Base-by-base conservation (phyloP, 2,113 vertebrate genomes). In the Tragelaphus strepsiceros region DNA sequence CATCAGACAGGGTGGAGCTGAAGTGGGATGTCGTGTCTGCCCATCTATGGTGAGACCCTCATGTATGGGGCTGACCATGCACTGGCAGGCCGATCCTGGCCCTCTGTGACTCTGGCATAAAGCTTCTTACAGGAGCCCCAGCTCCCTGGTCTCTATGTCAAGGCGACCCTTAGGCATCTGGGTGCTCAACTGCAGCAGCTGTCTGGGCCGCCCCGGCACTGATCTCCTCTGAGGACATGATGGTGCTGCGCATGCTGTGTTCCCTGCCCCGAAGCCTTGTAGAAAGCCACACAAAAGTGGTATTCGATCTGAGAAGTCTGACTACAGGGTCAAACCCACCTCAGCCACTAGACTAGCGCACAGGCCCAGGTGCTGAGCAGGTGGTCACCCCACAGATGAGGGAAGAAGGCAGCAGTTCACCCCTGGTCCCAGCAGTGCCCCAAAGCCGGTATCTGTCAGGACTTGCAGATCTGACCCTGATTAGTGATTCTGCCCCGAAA, bases 351-450 rank as follows among this genome's bases (percentile, higher is more conserved):
- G 2, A 54, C 53, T 39, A 19, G 24, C 2, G 0, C 78, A 81
- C 9, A 0, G 51, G 80, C 80, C 7, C 54, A 32, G 4, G 6
- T 11, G 13, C 93, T 17, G 0, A 39, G 81, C 35, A 56, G 3
- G 26, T 1, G 1, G 13, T 9, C 5, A 17, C 5, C 0, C 46
- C 39, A 6, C 17, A 1, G 54, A 28, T 8, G 0, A 1, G 89
- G 64, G 21, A 54, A 32, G 22, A 28, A 59, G 71, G 22, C n/a
- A 2, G 5, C 12, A 1, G 2, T 6, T 39, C 71, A 24, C 4
- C 30, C 74, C 35, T 2, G 51, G 32, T 21, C 30, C n/a, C 46
- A 22, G 1, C 30, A 3, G n/a, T 5, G 16, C 32, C 59, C 64
- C 78, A 1, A 12, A 14, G 16, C 2, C 0, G 2, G 3, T 3